A percentile compares a stretch with the other conserved stretches of the same genome.
Evolutionary conservation across 92 coral and sea anemone species (phyloP).

Genomic region (Virgularia gustaviana): DNA sequence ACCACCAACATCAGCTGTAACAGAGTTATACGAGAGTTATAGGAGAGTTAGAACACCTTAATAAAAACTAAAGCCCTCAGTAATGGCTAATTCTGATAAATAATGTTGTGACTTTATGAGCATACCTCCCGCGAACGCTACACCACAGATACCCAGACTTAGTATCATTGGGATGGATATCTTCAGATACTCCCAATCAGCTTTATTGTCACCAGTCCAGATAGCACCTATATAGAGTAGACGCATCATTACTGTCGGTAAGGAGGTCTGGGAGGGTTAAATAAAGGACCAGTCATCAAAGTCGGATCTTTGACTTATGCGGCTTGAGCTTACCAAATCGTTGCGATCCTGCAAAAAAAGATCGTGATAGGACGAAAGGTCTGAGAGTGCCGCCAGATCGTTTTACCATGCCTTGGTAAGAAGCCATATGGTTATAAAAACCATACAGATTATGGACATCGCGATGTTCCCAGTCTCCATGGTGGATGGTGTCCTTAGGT

Average conservation of each 20-base stretch:
- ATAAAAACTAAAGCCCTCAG: too few species aligned
- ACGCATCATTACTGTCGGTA: too few species aligned
- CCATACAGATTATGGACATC: conserved; percentile 82
- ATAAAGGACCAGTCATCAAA: too few species aligned
- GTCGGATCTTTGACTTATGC: too few species aligned
- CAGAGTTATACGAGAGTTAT: too few species aligned
- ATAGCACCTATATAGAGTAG: conserved; percentile 88
- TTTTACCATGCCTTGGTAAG: conserved; percentile 70
- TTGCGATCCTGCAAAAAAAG: conserved; percentile 83
- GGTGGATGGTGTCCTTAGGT: conserved; percentile 85
- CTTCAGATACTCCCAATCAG: conserved; percentile 81
- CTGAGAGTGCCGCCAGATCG: conserved; percentile 83
- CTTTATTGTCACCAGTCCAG: conserved; percentile 91
- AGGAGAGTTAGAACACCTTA: too few species aligned
- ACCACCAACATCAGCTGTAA: conserved; percentile 89
- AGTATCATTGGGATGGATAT: conserved; percentile 85
- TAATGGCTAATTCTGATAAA: too few species aligned
- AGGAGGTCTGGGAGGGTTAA: too few species aligned
- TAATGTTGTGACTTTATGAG: too few species aligned
- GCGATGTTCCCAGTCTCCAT: conserved; percentile 88
- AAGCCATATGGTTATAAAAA: conserved; percentile 79
- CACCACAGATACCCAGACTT: conserved; percentile 65
- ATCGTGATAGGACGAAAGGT: conserved; percentile 85
- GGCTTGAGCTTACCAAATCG: conserved; percentile 51
- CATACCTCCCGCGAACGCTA: conserved; percentile 84